Evolutionary conservation across 2,888 invertebrate genomes (phyloP).

Genomic region (Andrena minutula): DNA sequence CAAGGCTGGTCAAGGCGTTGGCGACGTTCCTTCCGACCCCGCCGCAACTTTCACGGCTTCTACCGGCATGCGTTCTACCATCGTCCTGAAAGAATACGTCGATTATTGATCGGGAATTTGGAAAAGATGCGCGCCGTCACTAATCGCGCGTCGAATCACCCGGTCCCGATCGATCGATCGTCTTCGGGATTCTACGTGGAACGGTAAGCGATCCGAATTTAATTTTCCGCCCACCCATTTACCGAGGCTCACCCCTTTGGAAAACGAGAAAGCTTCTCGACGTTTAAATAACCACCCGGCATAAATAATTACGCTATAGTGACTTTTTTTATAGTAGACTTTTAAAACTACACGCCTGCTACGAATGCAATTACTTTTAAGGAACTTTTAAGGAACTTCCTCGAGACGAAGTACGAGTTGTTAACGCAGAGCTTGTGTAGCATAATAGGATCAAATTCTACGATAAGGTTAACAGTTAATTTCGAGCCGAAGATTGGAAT

Average conservation of each 20-base stretch:
- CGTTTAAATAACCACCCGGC: too few species aligned
- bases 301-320: too few species aligned
- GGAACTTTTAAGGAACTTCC: background rate
- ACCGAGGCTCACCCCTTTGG: too few species aligned
- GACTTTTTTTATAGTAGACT: too few species aligned
- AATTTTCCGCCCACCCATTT: background rate
- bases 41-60: constrained; percentile 89
- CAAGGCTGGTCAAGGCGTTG: constrained; percentile 92
- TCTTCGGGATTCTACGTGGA: constrained; percentile 32
- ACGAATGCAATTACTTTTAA: too few species aligned
- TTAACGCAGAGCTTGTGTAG: background rate
- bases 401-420: background rate
- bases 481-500: background rate
- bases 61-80: constrained; percentile 91
- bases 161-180: constrained; percentile 56
- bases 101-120: constrained; percentile 63
- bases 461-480: constrained; percentile 11
- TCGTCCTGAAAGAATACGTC: constrained; percentile 88
- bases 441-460: background rate
- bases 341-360: too few species aligned
- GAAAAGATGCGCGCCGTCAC: constrained; percentile 54
- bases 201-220: constrained; percentile 34
- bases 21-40: constrained; percentile 98
- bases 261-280: too few species aligned
- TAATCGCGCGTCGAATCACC: constrained; percentile 45